Conservation (phyloP, 1,140 invertebrate genomes). For the Tetragnatha versicolor region DNA sequence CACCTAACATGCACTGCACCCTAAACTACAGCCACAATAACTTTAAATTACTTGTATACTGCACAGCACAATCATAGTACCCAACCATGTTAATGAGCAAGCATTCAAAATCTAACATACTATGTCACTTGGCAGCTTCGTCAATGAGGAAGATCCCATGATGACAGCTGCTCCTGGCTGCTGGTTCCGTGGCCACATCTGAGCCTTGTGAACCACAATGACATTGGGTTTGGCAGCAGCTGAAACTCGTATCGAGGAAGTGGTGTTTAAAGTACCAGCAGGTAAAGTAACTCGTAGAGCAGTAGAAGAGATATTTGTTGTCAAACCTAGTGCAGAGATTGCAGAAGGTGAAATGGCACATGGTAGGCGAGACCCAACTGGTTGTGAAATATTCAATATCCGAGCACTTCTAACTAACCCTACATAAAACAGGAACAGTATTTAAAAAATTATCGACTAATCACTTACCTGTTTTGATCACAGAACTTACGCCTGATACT, state of each 20-base stretch:
- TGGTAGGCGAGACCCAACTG: slow-evolving; percentile 29
- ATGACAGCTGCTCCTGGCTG: slow-evolving; percentile 16
- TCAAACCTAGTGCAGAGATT: slow-evolving; percentile 34
- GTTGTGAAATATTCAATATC: slow-evolving; percentile 36
- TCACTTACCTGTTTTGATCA: too few species aligned
- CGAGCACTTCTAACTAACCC: slow-evolving; percentile 39
- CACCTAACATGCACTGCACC: too few species aligned
- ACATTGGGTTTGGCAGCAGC: slow-evolving; percentile 63
- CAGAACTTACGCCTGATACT: too few species aligned
- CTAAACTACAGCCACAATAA: too few species aligned
- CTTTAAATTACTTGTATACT: too few species aligned
- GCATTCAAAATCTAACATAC: too few species aligned
- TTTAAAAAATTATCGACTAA: too few species aligned
- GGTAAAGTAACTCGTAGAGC: slow-evolving; percentile 40
- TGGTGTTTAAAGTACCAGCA: slow-evolving; percentile 33
- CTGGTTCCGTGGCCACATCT: slow-evolving; percentile 53
- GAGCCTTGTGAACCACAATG: slow-evolving; percentile 66
- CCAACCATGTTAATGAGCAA: too few species aligned
- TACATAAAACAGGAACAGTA: too few species aligned
- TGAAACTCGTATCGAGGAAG: slow-evolving; percentile 31
- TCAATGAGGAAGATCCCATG: slow-evolving; percentile 16
- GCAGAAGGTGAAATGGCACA: slow-evolving; percentile 46
- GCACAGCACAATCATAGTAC: too few species aligned
- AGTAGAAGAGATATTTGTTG: slow-evolving; percentile 22
- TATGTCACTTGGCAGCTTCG: slow-evolving; percentile 29